Percentiles rank a stretch among this genome's conserved stretches.
These are phyloP conservation scores for Ailurus styani DNA, from an alignment of 2,113 vertebrate genomes.

Conservation along the genomic window DNA sequence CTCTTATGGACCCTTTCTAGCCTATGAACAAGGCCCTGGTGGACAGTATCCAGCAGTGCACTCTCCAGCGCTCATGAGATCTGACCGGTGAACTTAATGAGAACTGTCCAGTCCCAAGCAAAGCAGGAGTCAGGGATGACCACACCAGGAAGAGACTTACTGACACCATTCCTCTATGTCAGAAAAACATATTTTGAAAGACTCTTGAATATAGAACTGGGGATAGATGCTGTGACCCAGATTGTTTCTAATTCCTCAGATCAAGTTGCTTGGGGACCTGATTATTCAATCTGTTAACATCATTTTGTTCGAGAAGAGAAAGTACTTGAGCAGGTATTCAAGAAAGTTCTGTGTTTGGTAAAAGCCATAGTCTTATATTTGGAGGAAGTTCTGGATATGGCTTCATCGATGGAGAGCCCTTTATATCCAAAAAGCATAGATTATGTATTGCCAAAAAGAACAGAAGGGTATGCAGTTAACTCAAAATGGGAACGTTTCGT, in stretches of 20 bases:
- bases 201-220: background rate
- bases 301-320: background rate
- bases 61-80: accelerated
- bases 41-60: background rate
- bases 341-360: background rate
- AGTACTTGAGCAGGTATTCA: background rate
- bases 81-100: background rate
- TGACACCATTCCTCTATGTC: background rate
- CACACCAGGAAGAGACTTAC: background rate
- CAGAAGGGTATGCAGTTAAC: background rate
- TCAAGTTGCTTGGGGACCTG: background rate
- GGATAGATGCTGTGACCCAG: background rate
- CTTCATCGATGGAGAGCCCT: background rate
- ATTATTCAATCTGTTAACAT: background rate
- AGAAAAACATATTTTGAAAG: background rate
- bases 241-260: background rate
- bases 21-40: background rate
- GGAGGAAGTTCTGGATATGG: background rate
- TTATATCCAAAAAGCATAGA: background rate
- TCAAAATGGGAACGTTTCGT: background rate
- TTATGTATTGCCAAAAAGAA: background rate
- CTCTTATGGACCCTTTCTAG: background rate
- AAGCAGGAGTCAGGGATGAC: background rate
- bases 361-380: background rate
- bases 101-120: background rate